A percentile compares a stretch with the other conserved stretches of the same genome.
Evolutionary conservation across 2,797 vertebrate species (phyloP).

Genomic region (Steatocranus sp.): DNA sequence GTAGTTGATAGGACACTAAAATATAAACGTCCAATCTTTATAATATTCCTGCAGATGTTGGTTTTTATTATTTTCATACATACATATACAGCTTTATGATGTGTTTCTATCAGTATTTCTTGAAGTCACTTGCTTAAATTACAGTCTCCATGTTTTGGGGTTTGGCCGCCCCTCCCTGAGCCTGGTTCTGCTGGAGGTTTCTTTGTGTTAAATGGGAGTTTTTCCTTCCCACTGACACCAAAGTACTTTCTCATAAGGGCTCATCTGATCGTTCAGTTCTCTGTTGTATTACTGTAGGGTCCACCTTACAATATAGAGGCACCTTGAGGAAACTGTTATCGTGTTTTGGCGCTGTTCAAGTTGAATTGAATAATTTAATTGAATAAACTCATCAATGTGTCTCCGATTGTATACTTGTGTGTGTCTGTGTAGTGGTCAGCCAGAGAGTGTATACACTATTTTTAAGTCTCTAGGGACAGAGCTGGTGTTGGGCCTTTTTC

Average conservation of each 20-base stretch:
- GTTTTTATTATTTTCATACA: not conserved
- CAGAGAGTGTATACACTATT: constrained; percentile 50
- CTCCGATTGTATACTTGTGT: not conserved
- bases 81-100: not conserved
- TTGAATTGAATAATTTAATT: not conserved
- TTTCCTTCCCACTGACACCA: not conserved
- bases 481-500: constrained; percentile 67
- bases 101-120: not conserved
- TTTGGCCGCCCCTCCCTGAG: not conserved
- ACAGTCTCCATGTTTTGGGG: not conserved
- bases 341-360: not conserved
- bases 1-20: not conserved
- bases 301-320: not conserved
- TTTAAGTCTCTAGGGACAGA: constrained; percentile 65
- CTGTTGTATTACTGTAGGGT: not conserved
- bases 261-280: not conserved
- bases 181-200: not conserved
- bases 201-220: not conserved
- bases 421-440: constrained; percentile 17
- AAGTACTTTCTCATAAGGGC: not conserved
- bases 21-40: not conserved
- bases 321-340: not conserved
- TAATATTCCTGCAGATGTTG: not conserved
- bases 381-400: not conserved
- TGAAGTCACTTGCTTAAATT: not conserved